A percentile compares a stretch with the other conserved stretches of the same genome.
phyloP scores from a whole-genome alignment of 2,888 invertebrate genomes.

The Conops quadrifasciatus region DNA sequence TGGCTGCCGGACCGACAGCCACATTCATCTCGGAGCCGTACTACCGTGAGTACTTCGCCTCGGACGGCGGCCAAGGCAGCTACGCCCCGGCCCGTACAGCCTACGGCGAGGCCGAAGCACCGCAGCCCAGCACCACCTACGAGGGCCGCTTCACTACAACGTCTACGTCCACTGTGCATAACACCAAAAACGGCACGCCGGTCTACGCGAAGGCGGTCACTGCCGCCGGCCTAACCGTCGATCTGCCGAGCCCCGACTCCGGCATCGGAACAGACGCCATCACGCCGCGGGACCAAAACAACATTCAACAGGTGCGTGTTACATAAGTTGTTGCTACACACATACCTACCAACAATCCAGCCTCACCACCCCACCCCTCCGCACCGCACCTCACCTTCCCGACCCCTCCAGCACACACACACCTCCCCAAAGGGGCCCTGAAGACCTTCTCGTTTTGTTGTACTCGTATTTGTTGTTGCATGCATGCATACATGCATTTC shows the following conservation, averaged over 20 bases:
- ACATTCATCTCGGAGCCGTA: conserved; percentile 78
- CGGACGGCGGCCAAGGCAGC: conserved; percentile 67
- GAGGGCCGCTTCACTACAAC: conserved; percentile 63
- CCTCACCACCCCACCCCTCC: neutral
- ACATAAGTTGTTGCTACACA: conserved; percentile 24
- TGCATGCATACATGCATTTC: neutral
- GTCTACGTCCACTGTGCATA: conserved; percentile 47
- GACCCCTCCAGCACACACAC: conserved; percentile 4
- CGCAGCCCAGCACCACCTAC: conserved; percentile 61
- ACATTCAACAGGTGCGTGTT: conserved; percentile 84
- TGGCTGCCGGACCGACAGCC: conserved; percentile 60
- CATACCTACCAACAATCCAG: neutral
- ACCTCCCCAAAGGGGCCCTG: conserved; percentile 6
- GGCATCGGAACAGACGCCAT: conserved; percentile 95
- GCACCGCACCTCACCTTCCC: neutral
- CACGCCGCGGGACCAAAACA: conserved; percentile 88
- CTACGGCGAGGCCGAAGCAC: conserved; percentile 62
- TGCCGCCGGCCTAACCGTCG: conserved; percentile 86
- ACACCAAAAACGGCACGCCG: conserved; percentile 53
- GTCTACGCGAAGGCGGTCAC: conserved; percentile 68
- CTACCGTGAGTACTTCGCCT: conserved; percentile 79
- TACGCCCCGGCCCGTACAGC: conserved; percentile 62
- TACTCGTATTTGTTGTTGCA: conserved; percentile 16
- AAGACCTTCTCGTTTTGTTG: conserved; percentile 4
- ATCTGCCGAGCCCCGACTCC: conserved; percentile 94